Evolutionary conservation across 2,113 vertebrate species (phyloP).

Genomic region (Sinocyclocheilus maitianheensis): DNA sequence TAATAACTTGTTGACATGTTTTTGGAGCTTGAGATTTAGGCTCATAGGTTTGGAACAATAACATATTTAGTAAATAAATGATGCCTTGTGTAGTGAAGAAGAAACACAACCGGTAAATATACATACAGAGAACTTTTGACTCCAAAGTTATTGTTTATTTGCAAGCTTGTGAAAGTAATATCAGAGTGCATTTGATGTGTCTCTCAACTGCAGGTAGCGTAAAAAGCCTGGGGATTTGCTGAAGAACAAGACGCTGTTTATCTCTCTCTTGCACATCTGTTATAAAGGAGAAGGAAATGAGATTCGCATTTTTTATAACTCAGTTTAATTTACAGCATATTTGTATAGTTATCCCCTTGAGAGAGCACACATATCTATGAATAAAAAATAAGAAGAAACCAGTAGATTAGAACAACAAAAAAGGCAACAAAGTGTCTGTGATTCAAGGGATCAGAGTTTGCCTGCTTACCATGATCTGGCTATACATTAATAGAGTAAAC

Average conservation of each 20-base stretch:
- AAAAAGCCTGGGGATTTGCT: not conserved
- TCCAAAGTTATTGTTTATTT: not conserved
- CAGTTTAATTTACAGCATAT: not conserved
- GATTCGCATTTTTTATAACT: not conserved
- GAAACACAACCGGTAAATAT: not conserved
- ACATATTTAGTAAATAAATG: not conserved
- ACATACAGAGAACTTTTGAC: not conserved
- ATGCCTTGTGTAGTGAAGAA: not conserved
- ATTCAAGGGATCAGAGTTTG: not conserved
- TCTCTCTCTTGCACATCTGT: not conserved
- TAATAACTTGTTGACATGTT: too few species aligned
- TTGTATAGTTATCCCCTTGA: not conserved
- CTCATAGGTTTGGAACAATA: not conserved
- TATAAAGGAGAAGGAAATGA: not conserved
- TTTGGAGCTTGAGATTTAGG: not conserved
- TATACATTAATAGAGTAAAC: not conserved
- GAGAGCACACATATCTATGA: not conserved
- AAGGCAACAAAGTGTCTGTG: not conserved
- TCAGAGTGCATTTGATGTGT: not conserved
- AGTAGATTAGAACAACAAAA: not conserved
- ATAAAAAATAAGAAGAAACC: not conserved
- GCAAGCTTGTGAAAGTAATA: constrained; percentile 9
- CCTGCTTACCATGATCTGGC: not conserved
- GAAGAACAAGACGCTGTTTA: constrained; percentile 14
- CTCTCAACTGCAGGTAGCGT: not conserved